A percentile compares a stretch with the other conserved stretches of the same genome.
Evolutionary conservation across 1,140 invertebrate genomes (phyloP).

Genomic region (Drosophila nikananu): DNA sequence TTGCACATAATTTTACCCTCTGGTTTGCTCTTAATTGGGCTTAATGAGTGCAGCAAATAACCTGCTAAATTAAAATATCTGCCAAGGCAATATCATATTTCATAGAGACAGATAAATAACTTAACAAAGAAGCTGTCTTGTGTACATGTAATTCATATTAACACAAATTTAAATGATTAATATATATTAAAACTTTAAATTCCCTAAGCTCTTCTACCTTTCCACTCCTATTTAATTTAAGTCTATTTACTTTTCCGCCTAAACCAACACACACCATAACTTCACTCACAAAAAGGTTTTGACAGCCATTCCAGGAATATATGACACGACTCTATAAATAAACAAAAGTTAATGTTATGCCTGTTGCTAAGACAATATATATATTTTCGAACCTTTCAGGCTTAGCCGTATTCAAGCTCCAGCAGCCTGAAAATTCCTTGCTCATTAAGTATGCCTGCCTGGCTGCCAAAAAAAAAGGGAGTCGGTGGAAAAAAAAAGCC

Average conservation of each 20-base stretch:
- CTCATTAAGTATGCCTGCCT: slow-evolving; percentile 65
- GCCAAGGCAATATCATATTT: not conserved
- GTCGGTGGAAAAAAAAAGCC: not conserved
- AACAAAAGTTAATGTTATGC: slow-evolving; percentile 50
- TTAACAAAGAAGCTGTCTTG: no score
- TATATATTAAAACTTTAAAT: not conserved
- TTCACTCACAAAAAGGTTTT: slow-evolving; percentile 15
- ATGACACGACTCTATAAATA: slow-evolving; percentile 51
- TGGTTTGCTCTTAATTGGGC: not conserved
- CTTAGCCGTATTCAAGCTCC: not conserved
- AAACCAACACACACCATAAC: slow-evolving; percentile 4
- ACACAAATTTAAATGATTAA: not conserved
- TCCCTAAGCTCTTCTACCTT: not conserved
- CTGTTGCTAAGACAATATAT: slow-evolving; percentile 55
- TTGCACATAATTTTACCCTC: slow-evolving; percentile 4
- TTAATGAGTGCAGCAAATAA: no score
- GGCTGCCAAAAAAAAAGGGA: not conserved
- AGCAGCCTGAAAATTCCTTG: slow-evolving; percentile 16
- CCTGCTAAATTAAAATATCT: not conserved
- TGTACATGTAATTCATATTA: no score
- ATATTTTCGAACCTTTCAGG: slow-evolving; percentile 31
- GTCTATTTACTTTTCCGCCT: slow-evolving; percentile 1
- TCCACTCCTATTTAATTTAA: slow-evolving; percentile 2
- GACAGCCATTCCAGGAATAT: not conserved
- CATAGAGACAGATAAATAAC: not conserved